Evolutionary conservation across 2,888 invertebrate genomes (phyloP), one percentile per base, ranked within the genome.

Genomic region (Neria commutata): DNA sequence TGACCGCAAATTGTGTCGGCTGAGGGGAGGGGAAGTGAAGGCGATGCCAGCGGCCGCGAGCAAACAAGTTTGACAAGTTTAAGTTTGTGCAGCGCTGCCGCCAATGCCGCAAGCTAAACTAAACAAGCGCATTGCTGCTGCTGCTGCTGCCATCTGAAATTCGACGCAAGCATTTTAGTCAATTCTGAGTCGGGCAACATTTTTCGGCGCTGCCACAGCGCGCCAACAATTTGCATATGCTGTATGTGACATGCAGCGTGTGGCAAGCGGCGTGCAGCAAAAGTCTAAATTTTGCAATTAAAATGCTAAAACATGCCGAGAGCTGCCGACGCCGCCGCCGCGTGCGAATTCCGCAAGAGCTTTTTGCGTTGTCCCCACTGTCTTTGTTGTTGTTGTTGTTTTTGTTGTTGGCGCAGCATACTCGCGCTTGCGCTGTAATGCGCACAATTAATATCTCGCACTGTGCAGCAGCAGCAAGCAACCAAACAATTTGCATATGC

Each of bases 1-100:
- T 72, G 72, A 74, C 71, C 62, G 54, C 64, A 67, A n/a, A 37
- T 58, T 45, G 2, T 59, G 29, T 16, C 61, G 53, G 6, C 63
- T 29, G 6, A 8, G 29, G 29, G 11, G 6, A 8, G 6, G 29
- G 29, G 29, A 6, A 29, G 29, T 29, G 29, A 11, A 6, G 11
- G 29, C 29, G 29, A n/a, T 29, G 29, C 6, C 11, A 29, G 29
- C 29, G 37, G 37, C n/a, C 10, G n/a, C 6, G 37, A 37, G 21
- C 42, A 42, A 42, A 42, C 42, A 19, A 42, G 42, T 42, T 42
- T 42, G 42, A 21, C 42, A 42, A 42, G 42, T 42, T 42, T 19
- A 21, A 6, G 10, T 14, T 8, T 42, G 42, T n/a, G 37, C 37
- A n/a, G 42, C n/a, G n/a, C n/a, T n/a, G n/a, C 14, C 42, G 42